Conservation (phyloP, 2,113 vertebrate species). For the Aegotheles bennettii region DNA sequence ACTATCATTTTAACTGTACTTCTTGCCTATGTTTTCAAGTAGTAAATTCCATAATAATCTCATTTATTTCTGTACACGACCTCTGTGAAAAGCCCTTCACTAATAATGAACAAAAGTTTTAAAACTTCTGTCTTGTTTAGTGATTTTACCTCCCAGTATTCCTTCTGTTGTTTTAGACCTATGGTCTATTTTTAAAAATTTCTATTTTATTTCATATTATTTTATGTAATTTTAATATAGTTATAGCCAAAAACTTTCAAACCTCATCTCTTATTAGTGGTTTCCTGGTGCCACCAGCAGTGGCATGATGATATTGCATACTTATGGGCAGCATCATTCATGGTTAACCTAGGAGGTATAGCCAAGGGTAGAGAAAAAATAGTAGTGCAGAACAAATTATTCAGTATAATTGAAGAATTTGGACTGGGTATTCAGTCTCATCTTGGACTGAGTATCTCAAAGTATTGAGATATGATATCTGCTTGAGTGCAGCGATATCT, state of each 20-base stretch:
- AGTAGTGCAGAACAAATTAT: not conserved
- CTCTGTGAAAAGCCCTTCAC: not conserved
- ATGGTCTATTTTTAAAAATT: not conserved
- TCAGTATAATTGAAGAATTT: not conserved
- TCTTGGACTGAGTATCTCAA: not conserved
- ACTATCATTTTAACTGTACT: not conserved
- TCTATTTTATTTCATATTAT: not conserved
- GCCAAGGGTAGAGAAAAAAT: not conserved
- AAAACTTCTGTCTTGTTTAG: not conserved
- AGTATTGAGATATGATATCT: not conserved
- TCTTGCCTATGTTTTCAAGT: not conserved
- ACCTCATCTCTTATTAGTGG: conserved; percentile 17
- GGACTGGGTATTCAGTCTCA: not conserved
- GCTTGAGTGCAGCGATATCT: not conserved
- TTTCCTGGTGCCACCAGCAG: conserved; percentile 62
- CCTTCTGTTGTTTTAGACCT: not conserved
- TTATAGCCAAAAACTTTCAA: conserved; percentile 30
- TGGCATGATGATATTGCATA: conserved; percentile 39
- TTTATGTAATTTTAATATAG: conserved; percentile 9
- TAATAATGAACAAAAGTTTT: not conserved
- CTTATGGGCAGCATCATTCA: not conserved
- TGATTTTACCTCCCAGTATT: not conserved
- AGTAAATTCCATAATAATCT: not conserved
- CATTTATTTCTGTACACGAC: not conserved
- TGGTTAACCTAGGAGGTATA: not conserved